Evolutionary conservation across 2,797 vertebrate genomes (phyloP), one percentile per base, ranked within the genome.

Genomic region (Helostoma temminkii): DNA sequence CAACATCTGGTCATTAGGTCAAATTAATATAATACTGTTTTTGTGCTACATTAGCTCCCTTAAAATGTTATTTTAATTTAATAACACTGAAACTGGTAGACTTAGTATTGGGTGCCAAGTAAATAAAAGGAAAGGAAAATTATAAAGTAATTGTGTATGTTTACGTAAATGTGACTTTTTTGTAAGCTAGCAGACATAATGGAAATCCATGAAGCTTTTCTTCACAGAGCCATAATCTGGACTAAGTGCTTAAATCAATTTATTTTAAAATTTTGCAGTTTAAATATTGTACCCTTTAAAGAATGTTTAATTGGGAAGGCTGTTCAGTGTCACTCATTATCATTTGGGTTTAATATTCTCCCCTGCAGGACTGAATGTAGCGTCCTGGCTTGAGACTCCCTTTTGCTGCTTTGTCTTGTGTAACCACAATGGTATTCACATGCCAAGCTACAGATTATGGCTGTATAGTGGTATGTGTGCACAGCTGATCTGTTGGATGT

Each of bases 341-440:
- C 43, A 12, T 41, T 30, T 36, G 36, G 11, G 71, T 60, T 58
- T 46, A 39, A 53, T 59, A 43, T 30, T 28, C 22, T 41, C 50
- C 15, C 9, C 22, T 2, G 9, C 6, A 71, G 34, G 25, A 65
- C 34, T 68, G 43, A 71, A 57, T 34, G 47, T 19, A 54, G 25
- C n/a, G 57, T 65, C 66, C 58, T n/a, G 54, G 39, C 14, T 0
- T 9, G n/a, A 76, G 55, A 43, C 49, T 62, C 54, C 56, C 55
- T 41, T 42, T 58, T 37, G 56, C 65, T 78, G 61, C 60, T 68
- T 34, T 59, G 66, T 8, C 6, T 58, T 48, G 67, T 77, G 82
- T 89, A 68, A 83, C 85, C 85, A 63, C 79, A 54, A 22, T 66
- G 36, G 82, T 75, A 66, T 86, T 86, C 72, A 80, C 86, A 82